These are phyloP conservation scores for Chymomyza fuscimana DNA, from an alignment of 2,888 invertebrate species.

Conservation along the genomic window DNA sequence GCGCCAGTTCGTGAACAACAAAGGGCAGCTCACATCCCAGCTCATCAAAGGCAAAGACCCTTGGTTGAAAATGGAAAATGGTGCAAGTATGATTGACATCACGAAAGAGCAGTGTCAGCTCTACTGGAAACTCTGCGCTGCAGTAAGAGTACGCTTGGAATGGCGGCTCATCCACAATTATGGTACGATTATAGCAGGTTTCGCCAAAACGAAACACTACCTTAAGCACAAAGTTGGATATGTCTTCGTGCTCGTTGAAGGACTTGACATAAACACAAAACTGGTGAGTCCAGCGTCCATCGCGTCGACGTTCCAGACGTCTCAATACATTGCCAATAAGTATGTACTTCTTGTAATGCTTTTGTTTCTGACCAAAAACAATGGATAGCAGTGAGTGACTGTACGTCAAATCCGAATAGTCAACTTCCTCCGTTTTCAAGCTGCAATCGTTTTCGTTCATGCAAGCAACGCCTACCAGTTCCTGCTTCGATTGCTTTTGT, in stretches of 20 bases:
- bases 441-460: not conserved
- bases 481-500: no score
- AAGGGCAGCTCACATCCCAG: not conserved
- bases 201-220: conserved; percentile 12
- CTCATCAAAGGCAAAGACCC: not conserved
- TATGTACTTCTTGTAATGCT: conserved; percentile 8
- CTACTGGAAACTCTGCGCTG: not conserved
- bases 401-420: not conserved
- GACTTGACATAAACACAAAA: conserved; percentile 19
- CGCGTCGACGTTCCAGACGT: conserved; percentile 8
- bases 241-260: not conserved
- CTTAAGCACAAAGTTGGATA: not conserved
- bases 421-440: not conserved
- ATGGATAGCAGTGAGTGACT: not conserved
- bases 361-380: not conserved
- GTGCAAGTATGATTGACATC: conserved; percentile 12
- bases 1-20: not conserved
- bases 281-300: conserved; percentile 6
- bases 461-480: not conserved
- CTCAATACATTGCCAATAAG: conserved; percentile 17
- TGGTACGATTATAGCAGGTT: not conserved
- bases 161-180: conserved; percentile 5
- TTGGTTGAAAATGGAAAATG: conserved; percentile 7
- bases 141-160: conserved; percentile 1
- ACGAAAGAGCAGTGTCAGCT: conserved; percentile 4